phyloP scores from a whole-genome alignment of 2,113 vertebrate genomes.

The Perca schrenkii region DNA sequence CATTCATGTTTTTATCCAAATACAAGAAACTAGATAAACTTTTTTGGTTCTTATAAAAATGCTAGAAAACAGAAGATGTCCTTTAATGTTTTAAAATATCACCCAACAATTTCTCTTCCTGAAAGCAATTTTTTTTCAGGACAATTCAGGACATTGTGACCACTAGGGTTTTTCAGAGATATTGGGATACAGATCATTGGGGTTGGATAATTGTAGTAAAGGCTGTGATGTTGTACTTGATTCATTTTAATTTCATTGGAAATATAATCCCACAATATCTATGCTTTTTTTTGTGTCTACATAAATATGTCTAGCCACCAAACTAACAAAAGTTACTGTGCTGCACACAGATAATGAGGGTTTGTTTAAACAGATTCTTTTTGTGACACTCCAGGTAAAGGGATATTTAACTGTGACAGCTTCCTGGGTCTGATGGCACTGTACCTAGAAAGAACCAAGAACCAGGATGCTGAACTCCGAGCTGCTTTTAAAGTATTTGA shows the following conservation, averaged over 20 bases:
- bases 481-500: slow-evolving; percentile 81
- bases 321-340: background rate
- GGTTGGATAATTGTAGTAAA: background rate
- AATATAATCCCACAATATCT: background rate
- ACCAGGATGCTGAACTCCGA: slow-evolving; percentile 79
- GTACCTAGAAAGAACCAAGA: slow-evolving; percentile 78
- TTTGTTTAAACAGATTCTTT: slow-evolving; percentile 2
- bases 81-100: background rate
- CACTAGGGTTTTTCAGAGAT: background rate
- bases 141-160: background rate
- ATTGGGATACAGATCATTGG: background rate
- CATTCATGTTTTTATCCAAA: background rate
- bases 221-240: background rate
- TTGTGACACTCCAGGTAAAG: slow-evolving; percentile 70
- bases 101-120: background rate
- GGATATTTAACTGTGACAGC: slow-evolving; percentile 75
- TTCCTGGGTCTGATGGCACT: slow-evolving; percentile 80
- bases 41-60: background rate
- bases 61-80: background rate
- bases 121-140: background rate
- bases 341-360: background rate
- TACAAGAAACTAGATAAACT: background rate
- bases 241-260: background rate
- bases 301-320: background rate
- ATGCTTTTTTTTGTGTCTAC: background rate